Base-by-base conservation (phyloP, 2,888 invertebrate species). In the Volucella bombylans region DNA sequence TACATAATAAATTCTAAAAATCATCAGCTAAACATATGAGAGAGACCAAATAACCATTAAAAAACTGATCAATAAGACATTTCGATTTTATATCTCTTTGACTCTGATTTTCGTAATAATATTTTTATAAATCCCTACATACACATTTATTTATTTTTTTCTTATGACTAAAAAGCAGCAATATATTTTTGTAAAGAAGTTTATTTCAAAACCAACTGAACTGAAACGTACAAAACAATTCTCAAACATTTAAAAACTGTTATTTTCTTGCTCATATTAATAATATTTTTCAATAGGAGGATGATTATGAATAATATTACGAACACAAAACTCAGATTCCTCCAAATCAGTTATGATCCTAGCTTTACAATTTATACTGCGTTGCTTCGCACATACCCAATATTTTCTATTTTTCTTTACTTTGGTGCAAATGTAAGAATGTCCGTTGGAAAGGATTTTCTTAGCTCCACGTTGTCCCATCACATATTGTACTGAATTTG, bases 361-460 rank as follows among this genome's bases (percentile, higher is more conserved):
- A 0, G 90, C 90, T 67, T 90, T 90, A 67, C 90, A 90, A 62
- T 89, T 89, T 62, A 87, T 87, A 82, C 90, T 90, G 4, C 90
- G 88, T 69, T 90, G 90, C 68, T 90, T 90, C 1, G 89, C 86
- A 68, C 90, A 90, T 4, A 90, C 89, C 90, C 90, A 90, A 87
- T 90, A 90, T 77, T 90, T 90, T 41, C 90, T 88, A 78, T 87
- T 82, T 31, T 88, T 88, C 74, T 88, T 88, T 11, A 87, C 85
- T 87, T 90, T 90, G 0, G 90, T 89, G 81, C 90, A 90, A 65
- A 90, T 89, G 73, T 89, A 90, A 4, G 89, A 88, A 85, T 87
- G 88, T 15, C 89, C 89, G 74, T 87, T 86, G 52, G 87, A 89
- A 31, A 90, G 73, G 64, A 90, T 87, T 87, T 90, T 90, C n/a